phyloP scores from a whole-genome alignment of 1,140 invertebrate genomes.

The Sycobia sp. region DNA sequence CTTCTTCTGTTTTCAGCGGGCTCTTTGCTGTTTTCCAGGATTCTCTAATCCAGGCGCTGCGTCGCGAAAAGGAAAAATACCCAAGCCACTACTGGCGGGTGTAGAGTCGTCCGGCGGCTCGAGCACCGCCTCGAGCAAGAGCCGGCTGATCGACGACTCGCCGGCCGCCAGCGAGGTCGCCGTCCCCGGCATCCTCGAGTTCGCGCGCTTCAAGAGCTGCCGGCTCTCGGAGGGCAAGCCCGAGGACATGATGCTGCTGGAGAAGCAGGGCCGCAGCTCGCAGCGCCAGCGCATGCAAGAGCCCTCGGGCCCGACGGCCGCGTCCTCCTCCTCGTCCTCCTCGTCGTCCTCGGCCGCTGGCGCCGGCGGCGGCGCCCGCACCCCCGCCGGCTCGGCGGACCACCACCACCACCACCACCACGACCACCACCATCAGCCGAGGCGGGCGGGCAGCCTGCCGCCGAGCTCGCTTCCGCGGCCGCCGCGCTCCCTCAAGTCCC shows the following conservation, averaged over 20 bases:
- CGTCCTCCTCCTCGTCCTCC: too few species aligned
- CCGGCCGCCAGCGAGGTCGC: conserved; percentile 38
- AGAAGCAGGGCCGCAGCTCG: conserved; percentile 76
- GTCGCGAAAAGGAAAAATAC: conserved; percentile 81
- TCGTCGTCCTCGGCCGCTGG: not conserved
- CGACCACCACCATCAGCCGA: too few species aligned
- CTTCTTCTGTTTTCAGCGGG: conserved; percentile 74
- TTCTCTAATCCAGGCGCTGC: conserved; percentile 81
- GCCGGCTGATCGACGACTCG: conserved; percentile 61
- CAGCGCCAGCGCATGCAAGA: conserved; percentile 73
- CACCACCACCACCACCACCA: too few species aligned
- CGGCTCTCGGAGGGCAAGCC: conserved; percentile 58
- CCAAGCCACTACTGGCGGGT: conserved; percentile 80
- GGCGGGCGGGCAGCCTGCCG: conserved; percentile 64
- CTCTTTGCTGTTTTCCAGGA: conserved; percentile 86
- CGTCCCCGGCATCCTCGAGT: conserved; percentile 53
- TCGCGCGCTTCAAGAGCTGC: conserved; percentile 54
- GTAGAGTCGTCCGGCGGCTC: conserved; percentile 63
- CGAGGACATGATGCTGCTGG: conserved; percentile 74
- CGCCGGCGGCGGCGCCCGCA: not conserved
- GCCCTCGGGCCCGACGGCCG: not conserved
- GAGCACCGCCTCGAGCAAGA: conserved; percentile 64
- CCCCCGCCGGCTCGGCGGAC: too few species aligned
- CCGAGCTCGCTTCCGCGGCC: conserved; percentile 72
- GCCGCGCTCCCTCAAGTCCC: conserved; percentile 63